Evolutionary conservation across 2,888 invertebrate genomes (phyloP), one percentile per base, ranked within the genome.

Genomic region (Nineta flava): DNA sequence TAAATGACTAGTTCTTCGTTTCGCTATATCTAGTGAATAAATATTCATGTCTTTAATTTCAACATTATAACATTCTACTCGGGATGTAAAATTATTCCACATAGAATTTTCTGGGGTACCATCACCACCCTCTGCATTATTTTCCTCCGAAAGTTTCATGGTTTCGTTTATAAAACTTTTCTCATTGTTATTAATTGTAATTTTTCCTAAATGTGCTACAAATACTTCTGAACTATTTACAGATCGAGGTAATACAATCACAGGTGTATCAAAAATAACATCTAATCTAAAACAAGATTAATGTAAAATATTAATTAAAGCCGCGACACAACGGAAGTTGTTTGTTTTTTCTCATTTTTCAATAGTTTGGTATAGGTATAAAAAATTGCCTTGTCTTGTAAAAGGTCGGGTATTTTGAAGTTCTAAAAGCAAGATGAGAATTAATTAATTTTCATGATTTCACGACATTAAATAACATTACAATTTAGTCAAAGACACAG

Each of bases 141-240:
- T 34, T 34, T 46, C 46, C 6, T 59, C 58, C 31, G 50, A 54
- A 26, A 6, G 26, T 26, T 26, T 26, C 7, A 6, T 26, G 6
- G 26, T 26, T 5, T 56, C 50, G 31, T 48, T 35, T 21, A 49
- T 52, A 15, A 46, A 17, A 49, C 51, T 40, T 46, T 54, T 54
- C 48, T 55, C 48, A 49, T 63, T 67, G 58, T 74, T 69, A 9
- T 54, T 61, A 51, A 80, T 70, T 21, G 81, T 78, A 64, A 94
- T 94, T 63, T 87, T 84, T 38, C 95, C 95, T 55, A 96, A 75
- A 73, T 93, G 93, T 13, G 90, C 91, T 40, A 95, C 87, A 57
- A 94, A 75, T 48, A 94, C 92, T 62, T 91, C 82, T 10, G 79
- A 61, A 65, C 90, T 91, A 56, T 75, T 75, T 31, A 82, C 77